Base-by-base conservation (phyloP, 2,888 invertebrate species). In the Pterostichus niger region DNA sequence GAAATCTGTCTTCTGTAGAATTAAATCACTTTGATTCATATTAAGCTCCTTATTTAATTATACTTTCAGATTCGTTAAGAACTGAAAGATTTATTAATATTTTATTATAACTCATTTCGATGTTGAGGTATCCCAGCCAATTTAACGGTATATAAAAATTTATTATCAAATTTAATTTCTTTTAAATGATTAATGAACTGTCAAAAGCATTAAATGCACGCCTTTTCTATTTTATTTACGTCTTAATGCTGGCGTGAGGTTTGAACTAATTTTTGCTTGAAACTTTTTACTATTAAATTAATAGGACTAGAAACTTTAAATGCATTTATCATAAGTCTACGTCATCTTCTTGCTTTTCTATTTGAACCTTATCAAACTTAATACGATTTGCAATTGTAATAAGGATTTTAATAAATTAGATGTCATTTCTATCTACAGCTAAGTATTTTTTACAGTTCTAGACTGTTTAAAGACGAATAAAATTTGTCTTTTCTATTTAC, bases 371-470 rank as follows among this genome's bases (percentile, higher is more conserved):
- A 35, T 33, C n/a, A n/a, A 35, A 64, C 6, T 33, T 64, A 64
- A 64, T 64, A 33, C n/a, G 33, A 64, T 64, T 64, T 64, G 64
- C 64, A 64, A 64, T 64, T 64, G 64, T 35, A 64, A 35, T 35
- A 64, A n/a, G 35, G 35, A 33, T 35, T 33, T 35, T 35, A 31
- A 64, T 64, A 64, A 64, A 64, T 59, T 31, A 59, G 11, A 59
- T 59, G 59, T 31, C 59, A 59, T 24, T 59, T 59, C 59, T 11
- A 31, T 59, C 59, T 11, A 6, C 3, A 31, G 11, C 9, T 59
- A 56, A 31, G 10, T 24, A 59, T 59, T 59, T 59, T 59, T 59
- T 59, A 59, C 31, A 5, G 31, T 24, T 24, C 24, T 0, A 59
- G 31, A 59, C 17, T 24, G 9, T 0, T 40, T 40, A 7, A 40